Percentiles rank a stretch among this genome's conserved stretches.
Conservation (phyloP, 2,113 vertebrate genomes). For the Cinclus mexicanus region DNA sequence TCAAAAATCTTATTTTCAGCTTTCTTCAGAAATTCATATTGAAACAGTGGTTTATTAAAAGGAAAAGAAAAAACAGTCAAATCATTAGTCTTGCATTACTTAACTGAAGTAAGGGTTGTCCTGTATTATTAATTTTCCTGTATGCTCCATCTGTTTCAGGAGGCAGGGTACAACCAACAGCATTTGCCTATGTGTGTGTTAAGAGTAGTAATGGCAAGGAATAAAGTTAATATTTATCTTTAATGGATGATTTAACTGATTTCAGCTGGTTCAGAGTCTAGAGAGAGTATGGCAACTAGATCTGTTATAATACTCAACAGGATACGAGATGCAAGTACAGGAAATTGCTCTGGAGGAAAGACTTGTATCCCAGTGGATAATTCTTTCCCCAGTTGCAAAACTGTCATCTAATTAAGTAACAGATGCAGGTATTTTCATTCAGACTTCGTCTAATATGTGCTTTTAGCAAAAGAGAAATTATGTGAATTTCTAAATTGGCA, state of each 20-base stretch:
- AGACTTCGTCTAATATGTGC: not conserved
- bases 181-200: not conserved
- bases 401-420: not conserved
- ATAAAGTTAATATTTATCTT: not conserved
- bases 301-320: not conserved
- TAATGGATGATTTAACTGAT: not conserved
- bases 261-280: not conserved
- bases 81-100: not conserved
- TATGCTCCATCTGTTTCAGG: not conserved
- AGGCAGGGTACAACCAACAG: not conserved
- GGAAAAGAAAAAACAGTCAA: not conserved
- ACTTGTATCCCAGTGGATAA: not conserved
- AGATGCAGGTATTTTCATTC: not conserved
- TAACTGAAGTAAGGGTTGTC: not conserved
- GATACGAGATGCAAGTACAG: not conserved
- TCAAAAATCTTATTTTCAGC: not conserved
- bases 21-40: not conserved
- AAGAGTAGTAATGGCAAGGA: not conserved
- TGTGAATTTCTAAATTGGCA: not conserved
- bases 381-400: not conserved
- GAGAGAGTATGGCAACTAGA: not conserved
- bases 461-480: not conserved
- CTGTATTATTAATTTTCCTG: not conserved
- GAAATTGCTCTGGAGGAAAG: not conserved
- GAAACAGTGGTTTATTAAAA: not conserved